A percentile compares a stretch with the other conserved stretches of the same genome.
These are phyloP conservation scores for Hydractinia echinata DNA, from an alignment of 30 jellyfish, hydroid and myxozoan species.

Conservation along the genomic window DNA sequence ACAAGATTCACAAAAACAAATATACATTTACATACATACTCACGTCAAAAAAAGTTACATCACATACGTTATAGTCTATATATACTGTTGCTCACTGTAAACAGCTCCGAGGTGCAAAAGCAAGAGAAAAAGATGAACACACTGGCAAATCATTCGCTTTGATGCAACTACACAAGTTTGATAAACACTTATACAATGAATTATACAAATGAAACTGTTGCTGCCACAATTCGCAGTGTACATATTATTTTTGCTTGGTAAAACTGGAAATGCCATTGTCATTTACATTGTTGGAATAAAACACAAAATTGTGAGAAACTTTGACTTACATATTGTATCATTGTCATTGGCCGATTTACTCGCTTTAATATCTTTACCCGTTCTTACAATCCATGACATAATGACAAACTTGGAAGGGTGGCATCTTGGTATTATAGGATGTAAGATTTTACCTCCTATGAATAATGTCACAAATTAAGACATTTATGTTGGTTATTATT, in stretches of 20 bases:
- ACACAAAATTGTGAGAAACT: constrained; percentile 8
- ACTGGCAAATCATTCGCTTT: no score
- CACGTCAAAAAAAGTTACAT: no score
- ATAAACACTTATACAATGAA: no score
- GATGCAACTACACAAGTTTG: no score
- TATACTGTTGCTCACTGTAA: no score
- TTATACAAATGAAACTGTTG: not conserved
- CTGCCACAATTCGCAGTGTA: constrained; percentile 10
- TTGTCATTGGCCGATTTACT: constrained; percentile 23
- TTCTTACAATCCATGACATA: constrained; percentile 18
- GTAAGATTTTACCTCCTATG: constrained; percentile 29
- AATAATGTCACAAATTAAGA: constrained; percentile 31
- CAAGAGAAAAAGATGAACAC: no score
- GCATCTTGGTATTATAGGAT: constrained; percentile 26
- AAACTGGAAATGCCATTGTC: constrained; percentile 9
- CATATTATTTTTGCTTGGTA: constrained; percentile 4
- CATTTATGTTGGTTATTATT: constrained; percentile 13
- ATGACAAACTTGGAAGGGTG: not conserved
- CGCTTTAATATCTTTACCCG: constrained; percentile 11
- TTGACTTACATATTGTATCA: constrained; percentile 19
- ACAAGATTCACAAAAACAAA: no score
- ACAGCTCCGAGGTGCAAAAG: no score
- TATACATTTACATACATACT: no score
- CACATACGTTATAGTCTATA: no score
- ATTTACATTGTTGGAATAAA: constrained; percentile 18